phyloP scores from a whole-genome alignment of 2,888 invertebrate genomes.

The Orthosia incerta region DNA sequence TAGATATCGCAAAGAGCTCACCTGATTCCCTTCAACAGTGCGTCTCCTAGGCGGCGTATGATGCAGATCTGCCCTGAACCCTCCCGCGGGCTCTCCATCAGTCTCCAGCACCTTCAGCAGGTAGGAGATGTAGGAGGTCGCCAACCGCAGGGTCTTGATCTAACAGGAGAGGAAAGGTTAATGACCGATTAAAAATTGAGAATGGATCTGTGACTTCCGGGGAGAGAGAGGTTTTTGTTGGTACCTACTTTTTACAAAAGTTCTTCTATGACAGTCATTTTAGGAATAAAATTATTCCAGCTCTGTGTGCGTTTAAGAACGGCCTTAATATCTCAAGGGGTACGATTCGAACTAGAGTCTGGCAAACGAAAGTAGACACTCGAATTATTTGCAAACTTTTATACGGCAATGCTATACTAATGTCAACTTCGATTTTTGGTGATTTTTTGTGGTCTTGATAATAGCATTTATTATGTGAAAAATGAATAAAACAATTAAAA shows the following conservation, averaged over 20 bases:
- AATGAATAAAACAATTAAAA: no score
- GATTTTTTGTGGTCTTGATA: no score
- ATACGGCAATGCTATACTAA: no score
- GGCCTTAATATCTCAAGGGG: no score
- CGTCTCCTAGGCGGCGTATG: slow-evolving; percentile 87
- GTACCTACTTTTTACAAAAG: slow-evolving; percentile 13
- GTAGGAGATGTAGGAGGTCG: slow-evolving; percentile 98
- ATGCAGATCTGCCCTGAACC: slow-evolving; percentile 96
- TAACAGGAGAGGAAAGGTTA: slow-evolving; percentile 85
- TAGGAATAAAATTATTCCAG: no score
- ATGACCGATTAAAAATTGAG: slow-evolving; percentile 64
- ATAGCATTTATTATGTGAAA: no score
- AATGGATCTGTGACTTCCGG: slow-evolving; percentile 53
- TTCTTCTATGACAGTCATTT: no score
- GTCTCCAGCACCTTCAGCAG: slow-evolving; percentile 97
- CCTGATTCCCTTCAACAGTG: slow-evolving; percentile 77
- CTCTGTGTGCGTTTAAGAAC: no score
- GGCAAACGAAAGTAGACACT: no score
- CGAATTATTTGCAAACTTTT: no score
- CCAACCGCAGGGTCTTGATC: slow-evolving; percentile 98
- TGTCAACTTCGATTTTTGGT: no score
- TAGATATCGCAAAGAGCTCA: slow-evolving; percentile 50
- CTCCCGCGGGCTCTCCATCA: slow-evolving; percentile 95
- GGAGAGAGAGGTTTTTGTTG: slow-evolving; percentile 18
- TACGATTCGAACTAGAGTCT: no score